phyloP scores from a whole-genome alignment of 1,140 invertebrate species.

The Laodelphax striatellus region DNA sequence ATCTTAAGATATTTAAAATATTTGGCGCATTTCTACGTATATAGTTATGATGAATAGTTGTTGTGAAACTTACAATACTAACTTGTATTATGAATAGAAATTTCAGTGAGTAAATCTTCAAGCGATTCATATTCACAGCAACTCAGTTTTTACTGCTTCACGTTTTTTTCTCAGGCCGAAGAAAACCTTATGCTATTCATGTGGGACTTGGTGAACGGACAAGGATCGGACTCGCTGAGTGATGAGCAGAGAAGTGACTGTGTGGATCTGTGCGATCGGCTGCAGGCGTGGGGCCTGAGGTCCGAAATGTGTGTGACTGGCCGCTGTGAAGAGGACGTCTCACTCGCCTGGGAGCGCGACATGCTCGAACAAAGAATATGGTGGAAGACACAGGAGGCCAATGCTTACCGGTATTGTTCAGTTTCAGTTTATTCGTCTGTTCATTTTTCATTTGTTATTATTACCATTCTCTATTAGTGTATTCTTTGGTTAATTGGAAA shows the following conservation, averaged over 20 bases:
- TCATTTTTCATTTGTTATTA: not conserved
- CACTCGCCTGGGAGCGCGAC: not conserved
- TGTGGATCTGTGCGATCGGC: constrained; percentile 33
- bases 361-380: constrained; percentile 1
- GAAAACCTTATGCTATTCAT: constrained; percentile 37
- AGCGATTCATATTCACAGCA: too few species aligned
- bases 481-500: too few species aligned
- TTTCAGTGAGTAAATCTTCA: too few species aligned
- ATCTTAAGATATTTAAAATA: too few species aligned
- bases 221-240: constrained; percentile 21
- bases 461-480: too few species aligned
- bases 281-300: constrained; percentile 34
- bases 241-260: constrained; percentile 35
- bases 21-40: too few species aligned
- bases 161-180: constrained; percentile 29
- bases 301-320: constrained; percentile 28
- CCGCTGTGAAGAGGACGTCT: not conserved
- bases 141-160: not conserved
- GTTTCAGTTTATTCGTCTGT: not conserved
- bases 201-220: constrained; percentile 35
- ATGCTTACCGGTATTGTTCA: constrained; percentile 16
- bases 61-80: too few species aligned
- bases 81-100: too few species aligned
- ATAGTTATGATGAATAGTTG: too few species aligned
- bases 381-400: constrained; percentile 13